phyloP scores from a whole-genome alignment of 1,140 invertebrate genomes.

The Drosophila sucinea region DNA sequence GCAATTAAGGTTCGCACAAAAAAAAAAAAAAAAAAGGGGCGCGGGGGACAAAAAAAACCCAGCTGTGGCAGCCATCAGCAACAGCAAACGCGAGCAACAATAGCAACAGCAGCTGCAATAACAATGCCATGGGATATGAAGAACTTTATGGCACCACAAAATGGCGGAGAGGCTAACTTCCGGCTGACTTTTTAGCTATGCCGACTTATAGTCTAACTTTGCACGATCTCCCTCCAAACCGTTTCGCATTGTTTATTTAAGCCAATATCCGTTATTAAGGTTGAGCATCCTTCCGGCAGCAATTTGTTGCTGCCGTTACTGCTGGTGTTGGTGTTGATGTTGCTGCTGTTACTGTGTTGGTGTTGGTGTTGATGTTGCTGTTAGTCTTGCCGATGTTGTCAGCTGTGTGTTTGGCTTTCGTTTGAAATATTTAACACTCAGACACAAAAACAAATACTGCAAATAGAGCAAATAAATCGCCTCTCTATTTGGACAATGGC shows the following conservation, averaged over 20 bases:
- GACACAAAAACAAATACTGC: constrained; percentile 45
- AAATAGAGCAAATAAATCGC: constrained; percentile 42
- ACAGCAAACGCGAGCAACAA: constrained; percentile 29
- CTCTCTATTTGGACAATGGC: constrained; percentile 64
- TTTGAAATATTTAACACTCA: constrained; percentile 74
- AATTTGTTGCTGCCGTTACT: constrained; percentile 48
- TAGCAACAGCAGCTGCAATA: constrained; percentile 21
- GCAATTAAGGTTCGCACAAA: constrained; percentile 53
- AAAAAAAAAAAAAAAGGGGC: not conserved
- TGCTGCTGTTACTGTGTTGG: too few relatives aligned
- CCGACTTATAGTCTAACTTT: constrained; percentile 11
- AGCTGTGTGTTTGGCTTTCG: constrained; percentile 76
- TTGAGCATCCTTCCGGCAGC: constrained; percentile 75
- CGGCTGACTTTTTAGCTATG: constrained; percentile 25
- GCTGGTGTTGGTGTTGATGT: not conserved
- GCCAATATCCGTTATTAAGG: constrained; percentile 81
- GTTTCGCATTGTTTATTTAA: constrained; percentile 72
- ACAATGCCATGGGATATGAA: constrained; percentile 30
- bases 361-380: not conserved
- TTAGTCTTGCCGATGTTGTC: constrained; percentile 48
- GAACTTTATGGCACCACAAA: constrained; percentile 51
- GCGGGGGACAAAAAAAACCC: constrained; percentile 51
- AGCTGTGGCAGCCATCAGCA: constrained; percentile 46
- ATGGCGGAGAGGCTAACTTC: constrained; percentile 38
- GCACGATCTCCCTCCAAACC: constrained; percentile 25